Conservation (phyloP, 1,140 invertebrate genomes). For the Meteorus sp. region DNA sequence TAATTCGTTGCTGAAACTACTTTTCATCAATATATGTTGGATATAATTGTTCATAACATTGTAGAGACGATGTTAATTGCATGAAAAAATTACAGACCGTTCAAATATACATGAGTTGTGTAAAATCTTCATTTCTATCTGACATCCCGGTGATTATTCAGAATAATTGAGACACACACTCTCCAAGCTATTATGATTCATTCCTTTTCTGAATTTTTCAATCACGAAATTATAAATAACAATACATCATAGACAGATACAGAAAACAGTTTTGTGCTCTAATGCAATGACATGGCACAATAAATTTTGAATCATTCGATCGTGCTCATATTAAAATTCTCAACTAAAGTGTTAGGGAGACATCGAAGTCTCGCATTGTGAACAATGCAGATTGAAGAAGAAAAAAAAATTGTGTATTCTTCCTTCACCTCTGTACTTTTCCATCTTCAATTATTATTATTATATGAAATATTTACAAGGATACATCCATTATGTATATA, state of each 20-base stretch:
- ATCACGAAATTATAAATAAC: background rate
- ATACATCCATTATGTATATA: too few species aligned
- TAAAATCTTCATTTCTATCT: too few species aligned
- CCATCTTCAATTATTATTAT: too few species aligned
- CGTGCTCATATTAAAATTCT: background rate
- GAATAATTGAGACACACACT: too few species aligned
- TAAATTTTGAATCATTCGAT: constrained; percentile 2
- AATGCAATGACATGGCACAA: constrained; percentile 10
- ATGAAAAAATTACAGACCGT: background rate
- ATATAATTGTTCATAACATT: background rate
- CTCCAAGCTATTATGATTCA: too few species aligned
- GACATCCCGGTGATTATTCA: background rate
- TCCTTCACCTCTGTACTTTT: too few species aligned
- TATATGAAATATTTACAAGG: constrained; percentile 24
- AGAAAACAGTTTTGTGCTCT: background rate
- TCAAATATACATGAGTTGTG: background rate
- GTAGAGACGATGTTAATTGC: background rate
- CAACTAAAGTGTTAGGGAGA: background rate
- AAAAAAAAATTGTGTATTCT: constrained; percentile 8
- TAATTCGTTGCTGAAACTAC: constrained; percentile 7
- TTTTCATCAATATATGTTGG: background rate
- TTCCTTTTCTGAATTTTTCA: too few species aligned
- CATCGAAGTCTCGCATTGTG: background rate
- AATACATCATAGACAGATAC: background rate
- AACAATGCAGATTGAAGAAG: background rate